Conservation (phyloP, 1,140 invertebrate genomes). For the Ostrea denselamellosa region DNA sequence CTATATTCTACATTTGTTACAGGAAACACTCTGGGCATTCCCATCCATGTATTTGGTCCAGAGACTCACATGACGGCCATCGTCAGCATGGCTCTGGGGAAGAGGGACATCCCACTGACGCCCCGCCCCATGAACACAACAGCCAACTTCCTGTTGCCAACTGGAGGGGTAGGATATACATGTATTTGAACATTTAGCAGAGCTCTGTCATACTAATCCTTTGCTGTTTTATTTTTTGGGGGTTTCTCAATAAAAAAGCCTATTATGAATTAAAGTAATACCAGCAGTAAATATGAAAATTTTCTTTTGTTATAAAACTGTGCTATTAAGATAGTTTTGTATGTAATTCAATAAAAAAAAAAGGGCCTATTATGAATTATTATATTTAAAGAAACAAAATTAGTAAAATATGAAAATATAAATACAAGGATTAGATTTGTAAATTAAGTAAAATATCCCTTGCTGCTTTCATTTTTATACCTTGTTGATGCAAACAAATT, state of each 20-base stretch:
- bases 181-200: neutral
- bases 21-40: conserved; percentile 91
- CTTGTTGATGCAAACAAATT: no score
- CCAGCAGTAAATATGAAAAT: no score
- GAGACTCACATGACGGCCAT: conserved; percentile 99
- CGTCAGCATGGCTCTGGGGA: conserved; percentile 97
- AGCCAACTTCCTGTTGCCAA: conserved; percentile 94
- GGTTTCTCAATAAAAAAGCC: neutral
- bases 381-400: no score
- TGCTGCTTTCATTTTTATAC: no score
- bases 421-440: no score
- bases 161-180: conserved; percentile 64
- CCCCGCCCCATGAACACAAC: conserved; percentile 87
- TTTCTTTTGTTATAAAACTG: no score
- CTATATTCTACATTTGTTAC: conserved; percentile 70
- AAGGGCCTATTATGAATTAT: no score
- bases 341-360: no score
- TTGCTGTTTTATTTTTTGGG: neutral
- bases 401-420: no score
- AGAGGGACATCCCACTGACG: conserved; percentile 89
- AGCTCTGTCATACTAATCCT: neutral
- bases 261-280: no score
- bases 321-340: no score
- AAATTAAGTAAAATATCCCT: no score
- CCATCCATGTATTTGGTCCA: conserved; percentile 96